Evolutionary conservation across 2,888 invertebrate genomes (phyloP), one percentile per base, ranked within the genome.

Genomic region (Zelleria hepariella): DNA sequence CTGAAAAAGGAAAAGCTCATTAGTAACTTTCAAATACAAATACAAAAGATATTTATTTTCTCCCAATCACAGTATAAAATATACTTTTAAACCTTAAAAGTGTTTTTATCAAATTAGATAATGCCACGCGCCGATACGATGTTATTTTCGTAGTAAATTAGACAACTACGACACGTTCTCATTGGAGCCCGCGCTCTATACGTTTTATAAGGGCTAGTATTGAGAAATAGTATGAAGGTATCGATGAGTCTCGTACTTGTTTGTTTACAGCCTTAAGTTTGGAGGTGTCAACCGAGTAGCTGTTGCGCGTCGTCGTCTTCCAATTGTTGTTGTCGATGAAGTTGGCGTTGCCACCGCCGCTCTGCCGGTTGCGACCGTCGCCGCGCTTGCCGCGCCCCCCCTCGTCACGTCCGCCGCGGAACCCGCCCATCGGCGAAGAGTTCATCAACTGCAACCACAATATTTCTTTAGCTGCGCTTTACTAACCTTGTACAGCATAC

Each of bases 211-310:
- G 10, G 32, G 8, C 5, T 42, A 42, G 4, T 42, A 1, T 26
- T 26, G 26, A 26, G 7, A 7, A 26, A 26, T 55, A 4, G 42
- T 56, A 18, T 20, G 1, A 32, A 26, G n/a, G n/a, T n/a, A n/a
- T n/a, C n/a, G n/a, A n/a, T n/a, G 4, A 42, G 15, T 42, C 32
- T 15, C 49, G 10, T 18, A 58, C 58, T 26, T 56, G 42, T 18
- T 27, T 27, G 57, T 23, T 24, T 55, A 58, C 54, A 55, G 57
- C 80, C 69, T 84, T 86, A 27, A 87, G 69, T 69, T 87, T 87
- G 1, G 73, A 72, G 20, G 81, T 83, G 66, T 87, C 89, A 10
- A 88, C 80, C 60, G 77, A 74, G 65, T 76, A 83, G 62, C 71
- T 82, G 56, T 69, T 70, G 24, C 18, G 47, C 58, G 57, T 68